Conservation (phyloP, 64 coral and sea anemone species). For the Actinia tenebrosa region DNA sequence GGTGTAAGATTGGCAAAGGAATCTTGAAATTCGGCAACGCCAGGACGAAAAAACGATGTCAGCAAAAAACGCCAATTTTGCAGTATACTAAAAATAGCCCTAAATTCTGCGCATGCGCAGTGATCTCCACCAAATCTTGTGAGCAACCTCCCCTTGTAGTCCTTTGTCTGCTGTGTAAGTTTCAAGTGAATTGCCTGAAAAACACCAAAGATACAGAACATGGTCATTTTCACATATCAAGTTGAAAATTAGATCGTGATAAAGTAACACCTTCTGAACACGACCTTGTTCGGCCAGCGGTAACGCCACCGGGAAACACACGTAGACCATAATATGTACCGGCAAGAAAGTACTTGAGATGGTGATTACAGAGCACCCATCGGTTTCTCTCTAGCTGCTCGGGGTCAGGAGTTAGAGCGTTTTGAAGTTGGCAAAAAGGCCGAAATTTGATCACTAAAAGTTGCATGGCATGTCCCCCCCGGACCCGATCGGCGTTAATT, state of each 20-base stretch:
- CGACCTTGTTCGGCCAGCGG: neutral
- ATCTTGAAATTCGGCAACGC: neutral
- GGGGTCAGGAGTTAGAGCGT: neutral
- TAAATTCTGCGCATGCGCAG: neutral
- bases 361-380: neutral
- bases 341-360: neutral
- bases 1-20: neutral
- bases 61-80: neutral
- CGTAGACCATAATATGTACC: neutral
- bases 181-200: neutral
- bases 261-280: neutral
- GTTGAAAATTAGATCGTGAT: neutral
- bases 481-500: no score
- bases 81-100: neutral
- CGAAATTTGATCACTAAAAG: neutral
- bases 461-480: neutral
- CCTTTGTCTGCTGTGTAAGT: neutral
- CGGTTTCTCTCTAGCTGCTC: neutral
- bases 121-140: neutral
- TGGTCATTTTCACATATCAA: neutral
- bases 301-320: neutral
- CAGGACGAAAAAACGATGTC: neutral
- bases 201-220: neutral
- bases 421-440: neutral
- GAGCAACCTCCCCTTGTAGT: neutral